Evolutionary conservation across 2,113 vertebrate genomes (phyloP), one percentile per base, ranked within the genome.

Genomic region (Ochotona princeps): DNA sequence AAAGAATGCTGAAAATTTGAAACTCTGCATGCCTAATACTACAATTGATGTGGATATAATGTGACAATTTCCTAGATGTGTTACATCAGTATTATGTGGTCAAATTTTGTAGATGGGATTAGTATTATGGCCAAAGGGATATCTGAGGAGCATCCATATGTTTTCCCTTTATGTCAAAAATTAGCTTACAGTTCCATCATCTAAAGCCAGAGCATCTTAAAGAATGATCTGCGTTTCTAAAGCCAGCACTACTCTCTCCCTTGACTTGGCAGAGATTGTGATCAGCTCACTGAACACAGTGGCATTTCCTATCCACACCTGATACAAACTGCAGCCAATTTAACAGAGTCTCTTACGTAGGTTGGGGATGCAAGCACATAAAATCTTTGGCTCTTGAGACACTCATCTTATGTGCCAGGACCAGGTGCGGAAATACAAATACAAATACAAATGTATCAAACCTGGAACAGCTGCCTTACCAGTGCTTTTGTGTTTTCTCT

Each of bases 341-440:
- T 92, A 92, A 65, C 89, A 65, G 57, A 73, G 11, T 93, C 67
- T 95, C 44, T 96, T 95, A 84, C 18, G 1, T 93, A 94, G 90
- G n/a, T 51, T 84, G 82, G 49, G 81, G 92, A 67, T 92, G 57
- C 75, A 87, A 94, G 76, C 73, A 87, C 73, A 87, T 89, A 65
- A 94, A 95, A 54, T 94, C 83, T 92, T 89, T 96, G 76, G 84
- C 78, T 96, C 84, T 87, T 95, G 78, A 96, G 51, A 94, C 63
- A 60, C 72, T 80, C 8, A 2, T 89, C 90, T 92, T 82, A 32
- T 87, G 67, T 96, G 85, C 92, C 90, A 93, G 76, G 81, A 92
- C 88, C 95, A 96, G 90, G 78, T 96, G 72, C 87, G 93, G 76
- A 93, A 95, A 91, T 94, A 95, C 76, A 89, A 75, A 91, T 94